Evolutionary conservation across 2,888 invertebrate genomes (phyloP).

Genomic region (Sympetrum striolatum): DNA sequence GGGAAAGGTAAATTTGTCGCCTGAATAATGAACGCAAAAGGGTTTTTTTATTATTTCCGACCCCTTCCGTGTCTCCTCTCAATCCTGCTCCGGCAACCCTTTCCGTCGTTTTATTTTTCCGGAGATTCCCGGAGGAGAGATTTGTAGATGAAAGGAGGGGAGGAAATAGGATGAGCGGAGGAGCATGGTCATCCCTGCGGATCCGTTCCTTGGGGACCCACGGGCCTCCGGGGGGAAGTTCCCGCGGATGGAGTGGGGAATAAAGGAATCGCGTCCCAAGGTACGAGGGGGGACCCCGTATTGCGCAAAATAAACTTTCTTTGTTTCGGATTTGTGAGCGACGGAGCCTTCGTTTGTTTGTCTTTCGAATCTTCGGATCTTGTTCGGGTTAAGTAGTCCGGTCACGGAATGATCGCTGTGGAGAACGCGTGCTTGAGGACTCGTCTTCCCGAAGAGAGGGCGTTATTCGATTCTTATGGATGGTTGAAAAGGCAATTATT

Average conservation of each 20-base stretch:
- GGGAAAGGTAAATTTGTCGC: conserved; percentile 40
- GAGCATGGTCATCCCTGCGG: conserved; percentile 12
- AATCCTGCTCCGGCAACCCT: background rate
- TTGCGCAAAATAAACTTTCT: background rate
- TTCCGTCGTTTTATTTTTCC: conserved; percentile 21
- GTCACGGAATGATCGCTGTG: background rate
- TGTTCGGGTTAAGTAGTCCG: background rate
- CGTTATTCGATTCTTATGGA: no score
- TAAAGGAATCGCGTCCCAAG: background rate
- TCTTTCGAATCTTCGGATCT: background rate
- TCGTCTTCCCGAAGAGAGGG: no score
- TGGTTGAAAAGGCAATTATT: no score
- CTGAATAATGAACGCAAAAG: conserved; percentile 40
- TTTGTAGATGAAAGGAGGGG: conserved; percentile 26
- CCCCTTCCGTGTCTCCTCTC: background rate
- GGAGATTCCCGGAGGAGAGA: conserved; percentile 39
- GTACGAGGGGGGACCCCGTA: background rate
- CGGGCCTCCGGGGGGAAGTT: background rate
- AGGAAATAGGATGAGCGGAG: background rate
- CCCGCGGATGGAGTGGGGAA: background rate
- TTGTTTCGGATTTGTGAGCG: background rate
- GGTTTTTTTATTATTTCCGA: conserved; percentile 31
- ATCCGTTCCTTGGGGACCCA: background rate
- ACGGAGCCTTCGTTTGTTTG: background rate
- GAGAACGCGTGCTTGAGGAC: background rate